Conservation (phyloP, 2,888 invertebrate species). For the Hirtodrosophila histrioides region DNA sequence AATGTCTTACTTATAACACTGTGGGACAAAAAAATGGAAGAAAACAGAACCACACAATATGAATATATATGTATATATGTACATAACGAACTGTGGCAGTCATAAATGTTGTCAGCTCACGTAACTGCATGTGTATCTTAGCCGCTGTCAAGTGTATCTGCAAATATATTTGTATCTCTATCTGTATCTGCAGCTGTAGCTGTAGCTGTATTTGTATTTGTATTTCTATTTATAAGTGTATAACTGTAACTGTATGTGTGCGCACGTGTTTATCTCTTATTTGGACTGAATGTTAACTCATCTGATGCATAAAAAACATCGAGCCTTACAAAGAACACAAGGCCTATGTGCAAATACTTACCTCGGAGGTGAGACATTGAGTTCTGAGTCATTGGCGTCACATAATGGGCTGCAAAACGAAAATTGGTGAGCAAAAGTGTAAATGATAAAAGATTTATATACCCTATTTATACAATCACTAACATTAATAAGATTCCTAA, state of each 20-base stretch:
- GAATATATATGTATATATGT: not conserved
- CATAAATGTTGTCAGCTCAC: conserved; percentile 36
- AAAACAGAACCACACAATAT: not conserved
- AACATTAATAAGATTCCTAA: no score
- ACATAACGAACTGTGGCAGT: conserved; percentile 4
- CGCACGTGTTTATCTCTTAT: conserved; percentile 43
- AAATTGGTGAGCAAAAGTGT: no score
- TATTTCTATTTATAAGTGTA: no score
- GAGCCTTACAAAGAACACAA: not conserved
- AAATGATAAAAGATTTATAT: no score
- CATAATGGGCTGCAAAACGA: no score
- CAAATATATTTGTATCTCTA: conserved; percentile 4
- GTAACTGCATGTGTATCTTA: conserved; percentile 4
- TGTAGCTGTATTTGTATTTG: not conserved
- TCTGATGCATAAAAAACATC: conserved; percentile 16
- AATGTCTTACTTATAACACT: no score
- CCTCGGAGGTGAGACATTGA: not conserved
- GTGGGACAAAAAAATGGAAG: no score
- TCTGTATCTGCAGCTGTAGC: not conserved
- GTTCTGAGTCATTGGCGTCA: not conserved
- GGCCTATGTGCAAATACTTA: not conserved
- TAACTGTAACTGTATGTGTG: not conserved
- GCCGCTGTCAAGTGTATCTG: conserved; percentile 17
- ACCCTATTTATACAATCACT: no score
- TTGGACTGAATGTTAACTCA: conserved; percentile 34